phyloP scores from a whole-genome alignment of 2,797 vertebrate genomes.

The Eidolon dupreanum region DNA sequence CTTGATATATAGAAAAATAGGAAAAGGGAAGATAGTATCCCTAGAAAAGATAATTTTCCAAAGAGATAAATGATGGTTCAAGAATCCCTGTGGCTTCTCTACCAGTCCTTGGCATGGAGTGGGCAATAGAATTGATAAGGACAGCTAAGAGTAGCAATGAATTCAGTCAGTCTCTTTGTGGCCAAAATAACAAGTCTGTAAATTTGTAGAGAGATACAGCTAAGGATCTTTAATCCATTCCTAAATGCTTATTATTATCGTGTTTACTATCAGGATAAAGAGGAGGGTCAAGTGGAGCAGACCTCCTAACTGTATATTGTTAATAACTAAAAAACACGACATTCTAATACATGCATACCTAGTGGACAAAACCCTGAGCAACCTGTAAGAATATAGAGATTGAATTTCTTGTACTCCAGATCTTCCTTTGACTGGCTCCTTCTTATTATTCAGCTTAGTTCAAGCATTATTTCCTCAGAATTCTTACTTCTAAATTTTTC shows the following conservation, averaged over 20 bases:
- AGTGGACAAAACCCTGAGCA: background rate
- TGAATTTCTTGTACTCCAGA: background rate
- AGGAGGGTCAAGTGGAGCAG: background rate
- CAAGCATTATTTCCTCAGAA: background rate
- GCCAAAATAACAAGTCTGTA: background rate
- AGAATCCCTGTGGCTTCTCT: background rate
- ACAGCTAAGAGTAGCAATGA: background rate
- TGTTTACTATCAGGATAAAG: conserved; percentile 26
- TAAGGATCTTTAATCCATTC: background rate
- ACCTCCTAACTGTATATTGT: background rate
- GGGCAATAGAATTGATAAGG: background rate
- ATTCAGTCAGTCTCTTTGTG: background rate
- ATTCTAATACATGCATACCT: background rate
- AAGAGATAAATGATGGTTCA: background rate
- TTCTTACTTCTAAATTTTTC: conserved; percentile 2
- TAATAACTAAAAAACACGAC: background rate
- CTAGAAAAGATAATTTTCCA: background rate
- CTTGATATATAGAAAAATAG: background rate
- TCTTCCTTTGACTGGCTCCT: background rate
- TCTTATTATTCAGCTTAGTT: background rate
- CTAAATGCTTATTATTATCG: background rate
- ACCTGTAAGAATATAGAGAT: background rate
- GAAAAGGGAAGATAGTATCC: background rate
- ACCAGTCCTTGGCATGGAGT: background rate
- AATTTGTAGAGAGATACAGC: background rate